Conservation (phyloP, 2,888 invertebrate species). For the Nipponacmea schrenckii region DNA sequence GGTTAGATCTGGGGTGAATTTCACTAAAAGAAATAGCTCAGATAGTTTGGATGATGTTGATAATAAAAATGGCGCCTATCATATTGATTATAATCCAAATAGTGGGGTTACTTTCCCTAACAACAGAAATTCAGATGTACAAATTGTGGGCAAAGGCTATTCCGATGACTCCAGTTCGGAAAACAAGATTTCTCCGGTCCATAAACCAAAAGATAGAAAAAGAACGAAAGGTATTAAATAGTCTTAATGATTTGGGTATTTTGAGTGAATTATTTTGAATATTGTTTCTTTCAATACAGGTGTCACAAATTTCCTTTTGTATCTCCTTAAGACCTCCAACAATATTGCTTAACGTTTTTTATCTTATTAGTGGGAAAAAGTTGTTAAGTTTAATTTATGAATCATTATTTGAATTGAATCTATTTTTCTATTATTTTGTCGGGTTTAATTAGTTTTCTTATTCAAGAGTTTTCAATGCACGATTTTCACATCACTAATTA, state of each 20-base stretch:
- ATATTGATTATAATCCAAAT: conserved; percentile 56
- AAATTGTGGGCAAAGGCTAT: conserved; percentile 63
- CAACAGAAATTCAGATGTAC: conserved; percentile 60
- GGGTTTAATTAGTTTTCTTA: no score
- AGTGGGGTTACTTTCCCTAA: conserved; percentile 64
- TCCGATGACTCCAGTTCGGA: conserved; percentile 48
- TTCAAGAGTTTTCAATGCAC: no score
- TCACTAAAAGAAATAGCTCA: conserved; percentile 36
- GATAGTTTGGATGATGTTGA: conserved; percentile 25
- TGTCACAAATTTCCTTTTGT: no score
- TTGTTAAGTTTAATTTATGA: no score
- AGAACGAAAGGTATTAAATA: conserved; percentile 48
- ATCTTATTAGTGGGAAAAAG: no score
- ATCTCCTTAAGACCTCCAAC: no score
- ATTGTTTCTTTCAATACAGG: background rate
- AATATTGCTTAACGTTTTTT: no score
- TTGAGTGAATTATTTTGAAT: conserved; percentile 9
- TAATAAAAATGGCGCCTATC: conserved; percentile 29
- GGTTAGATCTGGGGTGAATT: conserved; percentile 37
- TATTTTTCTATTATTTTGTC: no score
- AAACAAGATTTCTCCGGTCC: conserved; percentile 30
- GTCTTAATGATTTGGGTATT: conserved; percentile 13
- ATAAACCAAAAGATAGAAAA: conserved; percentile 40
- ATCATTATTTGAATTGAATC: no score
- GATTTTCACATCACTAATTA: no score